Evolutionary conservation across 2,797 vertebrate species (phyloP).

Genomic region (Pseudocheirus occidentalis): DNA sequence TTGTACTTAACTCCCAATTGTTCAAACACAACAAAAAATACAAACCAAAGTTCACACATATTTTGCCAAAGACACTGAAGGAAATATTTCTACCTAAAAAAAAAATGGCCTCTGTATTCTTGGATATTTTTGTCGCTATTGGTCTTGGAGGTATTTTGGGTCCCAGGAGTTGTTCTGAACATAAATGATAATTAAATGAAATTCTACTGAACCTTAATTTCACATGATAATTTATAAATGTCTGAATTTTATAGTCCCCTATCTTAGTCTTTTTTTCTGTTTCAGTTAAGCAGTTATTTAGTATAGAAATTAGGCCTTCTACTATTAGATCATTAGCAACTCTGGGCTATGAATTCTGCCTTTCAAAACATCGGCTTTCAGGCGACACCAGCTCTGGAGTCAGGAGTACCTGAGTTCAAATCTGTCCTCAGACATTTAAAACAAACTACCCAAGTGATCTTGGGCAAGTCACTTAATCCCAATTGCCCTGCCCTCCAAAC

Average conservation of each 20-base stretch:
- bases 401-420: no score
- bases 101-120: background rate
- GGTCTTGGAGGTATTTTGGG: background rate
- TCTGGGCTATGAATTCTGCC: background rate
- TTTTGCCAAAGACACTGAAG: background rate
- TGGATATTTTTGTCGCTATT: background rate
- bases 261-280: background rate
- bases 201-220: no score
- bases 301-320: background rate
- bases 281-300: background rate
- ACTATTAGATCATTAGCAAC: background rate
- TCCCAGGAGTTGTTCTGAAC: background rate
- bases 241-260: background rate
- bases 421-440: no score
- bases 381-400: no score
- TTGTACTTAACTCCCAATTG: background rate
- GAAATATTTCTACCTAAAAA: background rate
- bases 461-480: no score
- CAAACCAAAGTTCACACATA: background rate
- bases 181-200: background rate
- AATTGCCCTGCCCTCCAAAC: no score
- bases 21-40: background rate
- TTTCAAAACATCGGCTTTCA: background rate
- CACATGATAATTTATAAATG: background rate
- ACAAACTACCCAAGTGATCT: no score